Conservation (phyloP, 2,888 invertebrate species). For the Biston stratarius region DNA sequence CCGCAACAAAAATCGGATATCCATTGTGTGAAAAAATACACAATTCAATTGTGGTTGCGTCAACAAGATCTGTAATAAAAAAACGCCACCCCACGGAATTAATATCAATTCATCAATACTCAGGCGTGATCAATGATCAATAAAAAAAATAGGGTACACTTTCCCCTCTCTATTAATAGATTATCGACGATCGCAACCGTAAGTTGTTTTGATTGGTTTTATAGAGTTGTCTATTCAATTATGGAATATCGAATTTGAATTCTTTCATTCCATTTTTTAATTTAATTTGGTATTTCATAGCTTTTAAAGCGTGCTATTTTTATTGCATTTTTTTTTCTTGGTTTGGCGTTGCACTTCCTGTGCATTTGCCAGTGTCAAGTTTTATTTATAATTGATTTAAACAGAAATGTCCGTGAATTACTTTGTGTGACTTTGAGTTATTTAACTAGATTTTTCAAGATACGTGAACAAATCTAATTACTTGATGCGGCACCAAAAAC, state of each 20-base stretch:
- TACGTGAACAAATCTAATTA: too few species aligned
- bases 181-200: conserved; percentile 65
- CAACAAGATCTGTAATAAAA: conserved; percentile 75
- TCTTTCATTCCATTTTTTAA: conserved; percentile 34
- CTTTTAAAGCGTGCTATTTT: conserved; percentile 37
- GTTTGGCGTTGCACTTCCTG: too few species aligned
- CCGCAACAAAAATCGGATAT: conserved; percentile 57
- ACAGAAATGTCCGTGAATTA: too few species aligned
- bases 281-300: conserved; percentile 52
- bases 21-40: conserved; percentile 68
- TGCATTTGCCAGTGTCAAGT: too few species aligned
- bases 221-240: conserved; percentile 75
- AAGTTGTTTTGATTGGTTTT: conserved; percentile 58
- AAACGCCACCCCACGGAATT: conserved; percentile 77
- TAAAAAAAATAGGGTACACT: conserved; percentile 65
- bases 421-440: too few species aligned
- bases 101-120: conserved; percentile 85
- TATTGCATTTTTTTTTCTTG: background rate
- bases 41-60: conserved; percentile 80
- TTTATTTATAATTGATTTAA: too few species aligned
- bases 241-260: conserved; percentile 55
- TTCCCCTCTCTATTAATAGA: conserved; percentile 65
- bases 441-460: too few species aligned
- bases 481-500: too few species aligned
- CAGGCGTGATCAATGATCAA: conserved; percentile 83